Evolutionary conservation across 1,140 invertebrate genomes (phyloP).

Genomic region (Heterodera schachtii): DNA sequence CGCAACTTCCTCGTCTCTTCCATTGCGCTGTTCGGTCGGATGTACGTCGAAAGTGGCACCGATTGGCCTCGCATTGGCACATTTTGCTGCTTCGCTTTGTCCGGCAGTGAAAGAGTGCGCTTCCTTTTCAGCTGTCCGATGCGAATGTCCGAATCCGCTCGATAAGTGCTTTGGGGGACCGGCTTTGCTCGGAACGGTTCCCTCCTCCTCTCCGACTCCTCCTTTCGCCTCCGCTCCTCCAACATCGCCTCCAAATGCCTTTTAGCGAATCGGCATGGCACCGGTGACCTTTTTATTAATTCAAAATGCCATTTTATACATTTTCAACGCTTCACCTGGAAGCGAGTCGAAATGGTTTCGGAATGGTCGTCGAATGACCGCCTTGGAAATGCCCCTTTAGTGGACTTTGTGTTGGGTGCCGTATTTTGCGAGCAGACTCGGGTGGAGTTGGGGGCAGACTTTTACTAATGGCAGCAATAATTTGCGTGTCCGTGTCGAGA

Average conservation of each 20-base stretch:
- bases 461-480: background rate
- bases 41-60: constrained; percentile 23
- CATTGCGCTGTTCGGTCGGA: constrained; percentile 11
- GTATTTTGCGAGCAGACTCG: background rate
- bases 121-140: constrained; percentile 16
- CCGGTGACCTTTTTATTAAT: constrained; percentile 17
- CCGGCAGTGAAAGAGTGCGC: background rate
- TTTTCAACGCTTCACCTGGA: background rate
- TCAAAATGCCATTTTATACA: background rate
- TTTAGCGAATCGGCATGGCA: constrained; percentile 23
- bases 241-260: constrained; percentile 36
- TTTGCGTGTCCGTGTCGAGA: background rate
- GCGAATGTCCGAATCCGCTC: constrained; percentile 23
- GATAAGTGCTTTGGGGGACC: constrained; percentile 31
- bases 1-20: constrained; percentile 10
- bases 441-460: background rate
- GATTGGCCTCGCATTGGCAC: background rate
- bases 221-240: constrained; percentile 18
- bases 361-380: background rate
- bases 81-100: background rate
- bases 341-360: background rate
- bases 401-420: background rate
- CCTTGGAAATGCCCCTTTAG: background rate
- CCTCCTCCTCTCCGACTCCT: background rate
- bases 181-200: constrained; percentile 24